Base-by-base conservation (phyloP, 1,140 invertebrate genomes). In the Papilio polyxenes region DNA sequence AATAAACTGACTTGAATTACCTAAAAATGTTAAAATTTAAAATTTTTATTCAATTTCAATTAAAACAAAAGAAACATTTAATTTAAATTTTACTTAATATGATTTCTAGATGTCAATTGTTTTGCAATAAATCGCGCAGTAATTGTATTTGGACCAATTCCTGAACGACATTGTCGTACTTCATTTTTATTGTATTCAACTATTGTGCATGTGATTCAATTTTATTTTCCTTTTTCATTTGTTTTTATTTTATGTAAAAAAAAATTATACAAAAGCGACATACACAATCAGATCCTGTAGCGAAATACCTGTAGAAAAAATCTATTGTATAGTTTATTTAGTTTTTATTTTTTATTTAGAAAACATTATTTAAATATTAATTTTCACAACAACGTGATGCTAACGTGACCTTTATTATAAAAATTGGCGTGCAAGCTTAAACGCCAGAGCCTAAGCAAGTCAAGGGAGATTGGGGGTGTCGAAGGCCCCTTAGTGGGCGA, bases 341-440 rank as follows among this genome's bases (percentile, higher is more conserved):
- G 56, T 59, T 17, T 44, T n/a, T n/a, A n/a, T n/a, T n/a, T n/a
- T n/a, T 51, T 59, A 3, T 20, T 17, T 59, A 17, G n/a, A 6
- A 59, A 56, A 5, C 51, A 11, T 15, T 17, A 17, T 59, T 59
- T 59, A 20, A 59, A 17, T 59, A 31, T 3, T 59, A 59, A 51
- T 8, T 51, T 51, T 2, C 13, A 51, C 2, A 51, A 13, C 13
- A 44, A 44, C 4, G 40, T 44, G 10, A 13, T 51, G 8, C 37
- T 40, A 59, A 80, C 20, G 31, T 65, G 78, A 65, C 78, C 78
- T 80, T 69, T 48, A 80, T 80, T 40, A 80, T 80, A 49, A 80
- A 80, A 80, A 80, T 51, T 80, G 40, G 78, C 78, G 53, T 17
- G 59, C 78, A 80, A 80, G 78, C 78, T 65, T 80, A 80, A 80